Evolutionary conservation across 1,140 invertebrate genomes (phyloP), one percentile per base, ranked within the genome.

Genomic region (Drosophila parvula): DNA sequence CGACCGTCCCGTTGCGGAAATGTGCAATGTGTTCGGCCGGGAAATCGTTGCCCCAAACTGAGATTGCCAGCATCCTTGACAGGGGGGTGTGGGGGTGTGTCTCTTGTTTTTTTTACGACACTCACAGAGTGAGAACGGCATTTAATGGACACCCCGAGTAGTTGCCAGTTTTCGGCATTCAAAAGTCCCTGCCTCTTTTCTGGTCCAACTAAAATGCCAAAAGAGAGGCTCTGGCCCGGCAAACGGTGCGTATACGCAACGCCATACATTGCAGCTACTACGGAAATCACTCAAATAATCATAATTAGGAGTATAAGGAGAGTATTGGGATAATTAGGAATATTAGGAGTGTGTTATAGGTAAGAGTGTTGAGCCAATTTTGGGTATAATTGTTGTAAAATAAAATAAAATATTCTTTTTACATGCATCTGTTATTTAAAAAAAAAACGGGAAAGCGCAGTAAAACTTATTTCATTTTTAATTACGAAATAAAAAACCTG

Each of bases 11-110:
- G 30, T 4, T 34, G 48, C 50, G 30, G 50, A 53, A 53, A 53
- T 34, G 22, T 51, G 27, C 55, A 38, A 34, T 32, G 30, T 45
- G 30, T 45, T 12, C 40, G 22, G 41, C 41, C 32, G 34, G 32
- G 61, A 57, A 74, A 59, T 56, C 60, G 41, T 47, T 41, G 47
- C 28, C 41, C 47, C 41, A 76, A 65, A 76, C 73, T 40, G 53
- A 76, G 62, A 76, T 74, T 75, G 70, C 71, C 47, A 16, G 48
- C 70, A 61, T 74, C 65, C 62, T 67, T 51, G 43, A 14, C n/a
- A n/a, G n/a, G n/a, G n/a, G n/a, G n/a, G n/a, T n/a, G n/a, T n/a
- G 48, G 30, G 61, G 47, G 7, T 22, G 16, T n/a, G 14, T 28
- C 7, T 47, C 4, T 1, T 47, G 0, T 22, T 18, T 11, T 18